Base-by-base conservation (phyloP, 1,140 invertebrate species). In the Choristoneura fumiferana region DNA sequence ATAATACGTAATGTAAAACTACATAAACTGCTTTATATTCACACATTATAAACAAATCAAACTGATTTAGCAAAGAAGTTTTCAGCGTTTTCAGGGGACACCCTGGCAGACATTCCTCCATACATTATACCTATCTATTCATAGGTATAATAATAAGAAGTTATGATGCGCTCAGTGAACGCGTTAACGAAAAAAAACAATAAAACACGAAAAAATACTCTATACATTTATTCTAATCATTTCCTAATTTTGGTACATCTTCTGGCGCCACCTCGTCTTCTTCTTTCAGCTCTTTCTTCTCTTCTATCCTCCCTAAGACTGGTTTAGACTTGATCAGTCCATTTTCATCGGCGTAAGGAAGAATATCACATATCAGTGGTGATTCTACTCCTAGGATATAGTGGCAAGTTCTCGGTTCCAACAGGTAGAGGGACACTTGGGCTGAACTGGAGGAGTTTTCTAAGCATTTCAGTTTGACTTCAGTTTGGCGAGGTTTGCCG, bases 311-410 rank as follows among this genome's bases (percentile, higher is more conserved):
- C 34, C 0, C 54, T 15, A 57, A 22, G 4, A 56, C 34, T 8
- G 67, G 49, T 43, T 74, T 79, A 0, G 69, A 64, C 63, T 81
- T 81, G 4, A 90, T 86, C 1, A 95, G 78, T 17, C 94, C 95
- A 71, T 94, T 91, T 53, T 95, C 92, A 79, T 96, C 95, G 0
- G 94, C 94, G 58, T 92, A 89, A 8, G 93, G 92, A 37, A 98
- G 82, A 55, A 98, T 94, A 73, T 95, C 92, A 90, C 97, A 98
- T 60, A 99, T 94, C 0, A 98, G 80, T 0, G 95, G 93, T 2
- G 97, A 97, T 84, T 98, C 97, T 0, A 98, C 95, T 12, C 96
- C 96, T 14, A 98, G 81, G 57, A 98, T 94, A 70, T 98, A 99
- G 86, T 98, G 95, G 78, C 98, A 99, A 10, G 94, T 94, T 82